Percentiles rank a stretch among this genome's conserved stretches.
Evolutionary conservation across 1,140 invertebrate genomes (phyloP).

Genomic region (Aphidius ervi): DNA sequence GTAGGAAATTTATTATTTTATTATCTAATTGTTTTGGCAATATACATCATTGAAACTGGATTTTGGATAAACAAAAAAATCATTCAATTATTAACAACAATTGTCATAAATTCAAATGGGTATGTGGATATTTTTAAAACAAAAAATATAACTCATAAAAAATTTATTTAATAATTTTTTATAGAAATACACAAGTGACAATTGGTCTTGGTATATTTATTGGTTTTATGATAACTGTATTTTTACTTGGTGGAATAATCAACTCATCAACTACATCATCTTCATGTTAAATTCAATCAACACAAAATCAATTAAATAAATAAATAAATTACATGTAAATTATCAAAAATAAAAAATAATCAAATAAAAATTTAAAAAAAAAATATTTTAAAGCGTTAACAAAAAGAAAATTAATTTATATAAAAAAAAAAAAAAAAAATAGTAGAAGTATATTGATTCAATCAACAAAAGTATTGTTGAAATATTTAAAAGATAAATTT

Average conservation of each 20-base stretch:
- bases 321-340: neutral
- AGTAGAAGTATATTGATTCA: no score
- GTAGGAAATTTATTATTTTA: slow-evolving; percentile 29
- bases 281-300: neutral
- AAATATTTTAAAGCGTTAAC: neutral
- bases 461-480: no score
- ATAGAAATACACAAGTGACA: slow-evolving; percentile 10
- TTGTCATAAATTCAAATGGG: slow-evolving; percentile 24
- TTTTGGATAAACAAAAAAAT: slow-evolving; percentile 29
- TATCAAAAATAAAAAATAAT: neutral
- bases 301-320: neutral
- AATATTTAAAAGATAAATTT: no score
- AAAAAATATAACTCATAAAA: neutral
- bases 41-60: slow-evolving; percentile 28
- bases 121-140: slow-evolving; percentile 14
- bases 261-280: neutral
- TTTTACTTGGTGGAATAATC: slow-evolving; percentile 13
- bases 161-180: neutral
- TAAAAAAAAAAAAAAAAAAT: no score
- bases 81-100: slow-evolving; percentile 17
- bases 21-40: slow-evolving; percentile 29
- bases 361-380: neutral
- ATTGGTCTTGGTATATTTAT: neutral
- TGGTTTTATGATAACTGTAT: slow-evolving; percentile 6
- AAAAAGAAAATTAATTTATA: neutral